phyloP scores from a whole-genome alignment of 2,888 invertebrate species.

The Erebia aethiops region DNA sequence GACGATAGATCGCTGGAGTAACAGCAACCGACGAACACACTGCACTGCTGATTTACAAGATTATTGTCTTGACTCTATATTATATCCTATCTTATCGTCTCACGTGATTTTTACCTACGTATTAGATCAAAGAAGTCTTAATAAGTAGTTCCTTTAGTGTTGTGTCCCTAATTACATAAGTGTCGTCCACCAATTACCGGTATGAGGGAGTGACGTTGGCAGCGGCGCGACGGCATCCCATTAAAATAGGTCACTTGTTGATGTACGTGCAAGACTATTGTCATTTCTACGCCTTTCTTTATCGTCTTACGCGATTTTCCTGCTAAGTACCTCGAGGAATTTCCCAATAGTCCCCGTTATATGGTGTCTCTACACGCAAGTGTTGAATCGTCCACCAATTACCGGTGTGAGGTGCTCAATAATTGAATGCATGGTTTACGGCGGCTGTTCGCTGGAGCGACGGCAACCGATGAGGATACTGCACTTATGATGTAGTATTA shows the following conservation, averaged over 20 bases:
- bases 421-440: slow-evolving; percentile 76
- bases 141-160: too few species aligned
- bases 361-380: slow-evolving; percentile 49
- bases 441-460: slow-evolving; percentile 36
- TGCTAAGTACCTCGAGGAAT: not conserved
- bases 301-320: too few species aligned
- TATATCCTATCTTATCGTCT: too few species aligned
- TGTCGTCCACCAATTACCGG: slow-evolving; percentile 70
- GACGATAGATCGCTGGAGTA: slow-evolving; percentile 39
- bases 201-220: too few species aligned
- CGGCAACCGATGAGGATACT: slow-evolving; percentile 26
- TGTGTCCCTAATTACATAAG: slow-evolving; percentile 49
- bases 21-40: slow-evolving; percentile 1
- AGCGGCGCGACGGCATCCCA: slow-evolving; percentile 21
- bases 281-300: too few species aligned
- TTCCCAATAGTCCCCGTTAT: not conserved
- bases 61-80: too few species aligned
- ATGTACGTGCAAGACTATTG: not conserved
- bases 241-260: slow-evolving; percentile 25
- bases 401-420: slow-evolving; percentile 67
- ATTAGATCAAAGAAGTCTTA: too few species aligned
- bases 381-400: slow-evolving; percentile 71
- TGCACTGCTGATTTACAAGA: not conserved
- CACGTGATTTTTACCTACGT: too few species aligned
- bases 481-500: slow-evolving; percentile 24